Evolutionary conservation across 1,140 invertebrate genomes (phyloP).

Genomic region (Drosophila lacteicornis): DNA sequence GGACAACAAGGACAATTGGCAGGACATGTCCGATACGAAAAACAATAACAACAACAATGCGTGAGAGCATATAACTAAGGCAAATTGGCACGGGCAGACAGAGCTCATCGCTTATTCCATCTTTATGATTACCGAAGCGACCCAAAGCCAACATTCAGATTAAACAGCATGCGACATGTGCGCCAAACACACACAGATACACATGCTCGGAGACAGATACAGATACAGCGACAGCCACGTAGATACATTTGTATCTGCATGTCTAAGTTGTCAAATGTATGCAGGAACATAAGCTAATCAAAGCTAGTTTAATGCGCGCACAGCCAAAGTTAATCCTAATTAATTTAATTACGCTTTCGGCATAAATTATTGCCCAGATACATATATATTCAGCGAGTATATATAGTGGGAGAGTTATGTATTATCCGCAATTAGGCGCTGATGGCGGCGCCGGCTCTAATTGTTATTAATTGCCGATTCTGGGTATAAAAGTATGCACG

Average conservation of each 20-base stretch:
- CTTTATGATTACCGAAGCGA: slow-evolving; percentile 75
- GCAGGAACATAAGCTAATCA: slow-evolving; percentile 78
- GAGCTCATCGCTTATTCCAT: slow-evolving; percentile 78
- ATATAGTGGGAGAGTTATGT: slow-evolving; percentile 41
- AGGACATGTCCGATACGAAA: slow-evolving; percentile 5
- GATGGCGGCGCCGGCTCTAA: slow-evolving; percentile 64
- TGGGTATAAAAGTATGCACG: slow-evolving; percentile 19
- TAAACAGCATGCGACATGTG: slow-evolving; percentile 72
- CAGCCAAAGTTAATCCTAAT: slow-evolving; percentile 83
- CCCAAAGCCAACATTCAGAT: slow-evolving; percentile 76
- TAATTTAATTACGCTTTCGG: slow-evolving; percentile 82
- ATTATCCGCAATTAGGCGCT: slow-evolving; percentile 72
- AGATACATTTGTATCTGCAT: slow-evolving; percentile 74
- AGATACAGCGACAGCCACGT: slow-evolving; percentile 15
- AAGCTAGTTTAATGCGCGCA: slow-evolving; percentile 82
- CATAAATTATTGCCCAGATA: slow-evolving; percentile 74
- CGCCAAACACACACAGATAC: slow-evolving; percentile 20
- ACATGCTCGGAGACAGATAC: neutral
- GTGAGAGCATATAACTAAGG: slow-evolving; percentile 47
- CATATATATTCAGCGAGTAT: slow-evolving; percentile 16
- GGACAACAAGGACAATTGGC: neutral
- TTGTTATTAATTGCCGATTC: slow-evolving; percentile 74
- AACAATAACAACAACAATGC: slow-evolving; percentile 32
- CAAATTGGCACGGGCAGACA: slow-evolving; percentile 61
- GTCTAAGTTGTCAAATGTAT: slow-evolving; percentile 66